Base-by-base conservation (phyloP, 2,888 invertebrate genomes). In the Patella pellucida region DNA sequence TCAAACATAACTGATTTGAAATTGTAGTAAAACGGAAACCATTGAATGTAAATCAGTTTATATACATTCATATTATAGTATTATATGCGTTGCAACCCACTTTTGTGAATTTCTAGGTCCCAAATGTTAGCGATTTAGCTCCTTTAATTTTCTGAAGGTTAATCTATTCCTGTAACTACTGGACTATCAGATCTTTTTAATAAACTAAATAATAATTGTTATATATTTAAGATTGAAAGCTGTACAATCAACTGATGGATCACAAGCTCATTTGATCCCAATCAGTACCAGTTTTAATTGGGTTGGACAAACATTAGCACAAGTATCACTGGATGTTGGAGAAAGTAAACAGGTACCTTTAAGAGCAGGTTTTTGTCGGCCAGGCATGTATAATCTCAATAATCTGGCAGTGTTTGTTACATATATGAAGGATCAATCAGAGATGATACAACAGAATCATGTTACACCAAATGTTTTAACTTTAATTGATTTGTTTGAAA, bases 301-400 rank as follows among this genome's bases (percentile, higher is more conserved):
- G 90, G 85, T 87, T 3, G 85, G 89, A 12, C 86, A 88, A 76
- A 89, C 89, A 1, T 79, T 87, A 74, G 86, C 85, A 68, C 83
- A 86, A 73, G 76, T 89, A 56, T 79, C 79, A 69, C 78, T 90
- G 50, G 82, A 79, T 7, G 81, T 86, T 7, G 82, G 85, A 68
- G 83, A 85, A 74, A 83, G 84, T 52, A 76, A 84, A 27, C 81
- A 83, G 15, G 76, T 90, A 76, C 76, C 76, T 16, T 81, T 90
- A 72, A 82, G 83, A 16, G 90, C 88, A 16, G 86, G 88, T 50
- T 88, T 90, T 79, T 85, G 84, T 52, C 84, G 84, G 51, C 88
- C 90, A 5, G 90, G 90, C 7, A 88, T 89, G 50, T 90, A 88
- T 79, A 89, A 90, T 79, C 79, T 90, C 51, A 88, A 87, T 81